Evolutionary conservation across 1,140 invertebrate species (phyloP), one percentile per base, ranked within the genome.

Genomic region (Sweltsa coloradensis): DNA sequence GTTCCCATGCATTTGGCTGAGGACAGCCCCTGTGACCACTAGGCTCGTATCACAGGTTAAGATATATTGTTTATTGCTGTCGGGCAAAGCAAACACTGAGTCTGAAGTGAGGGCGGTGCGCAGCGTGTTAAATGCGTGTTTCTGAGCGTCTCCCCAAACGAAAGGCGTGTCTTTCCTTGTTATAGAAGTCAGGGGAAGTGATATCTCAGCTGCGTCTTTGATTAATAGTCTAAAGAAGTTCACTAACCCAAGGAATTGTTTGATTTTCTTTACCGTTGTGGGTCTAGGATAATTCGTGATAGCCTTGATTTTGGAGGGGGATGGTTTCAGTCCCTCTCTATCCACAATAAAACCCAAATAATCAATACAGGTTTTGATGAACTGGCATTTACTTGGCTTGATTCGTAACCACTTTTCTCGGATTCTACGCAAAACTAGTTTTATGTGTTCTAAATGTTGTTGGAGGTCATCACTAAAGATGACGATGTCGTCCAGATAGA

Each of bases 141-240:
- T 41, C 36, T 11, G 19, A 23, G 14, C 41, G 53, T 51, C 45
- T 26, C 23, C 47, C 40, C 27, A 22, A 23, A 51, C 50, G n/a
- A n/a, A n/a, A n/a, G n/a, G n/a, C n/a, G n/a, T 41, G 41, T 45
- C 5, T 7, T 16, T 4, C 49, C 51, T 45, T 64, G 63, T 34
- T 49, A 54, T 6, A 56, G 44, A 11, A 14, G 49, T 59, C 6
- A 70, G 45, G 0, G 65, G 63, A 34, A 58, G 52, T 0, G 57
- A 43, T 1, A 59, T 40, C 14, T 48, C 47, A 0, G 62, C 47
- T 16, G 61, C 59, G 16, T 60, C 45, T 0, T 51, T 51, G 21
- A 68, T 57, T 43, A 65, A 68, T 5, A 56, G 45, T 3, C 64
- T 50, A 36, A 65, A 68, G 45, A 56, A 68, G 2, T 56, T 57